Evolutionary conservation across 2,113 vertebrate genomes (phyloP).

Genomic region (Buteo buteo): DNA sequence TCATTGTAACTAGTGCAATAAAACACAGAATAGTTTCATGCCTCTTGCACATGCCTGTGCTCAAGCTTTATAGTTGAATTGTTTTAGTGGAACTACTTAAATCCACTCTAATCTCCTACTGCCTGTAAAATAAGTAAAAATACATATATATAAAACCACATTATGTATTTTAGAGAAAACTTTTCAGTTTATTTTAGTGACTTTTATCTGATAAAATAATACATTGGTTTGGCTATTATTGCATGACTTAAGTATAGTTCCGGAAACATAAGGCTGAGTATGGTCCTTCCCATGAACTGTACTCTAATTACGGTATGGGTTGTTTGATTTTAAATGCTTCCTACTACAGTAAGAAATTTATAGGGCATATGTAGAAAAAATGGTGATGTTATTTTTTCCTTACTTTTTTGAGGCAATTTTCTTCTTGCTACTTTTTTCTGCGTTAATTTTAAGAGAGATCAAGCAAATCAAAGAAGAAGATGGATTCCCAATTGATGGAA

Average conservation of each 20-base stretch:
- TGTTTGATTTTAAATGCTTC: conserved; percentile 10
- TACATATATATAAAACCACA: background rate
- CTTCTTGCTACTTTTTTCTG: background rate
- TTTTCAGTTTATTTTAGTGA: conserved; percentile 20
- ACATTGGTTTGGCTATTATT: background rate
- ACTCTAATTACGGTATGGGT: background rate
- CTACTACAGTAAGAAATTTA: background rate
- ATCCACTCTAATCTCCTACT: conserved; percentile 7
- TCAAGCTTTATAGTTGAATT: conserved; percentile 23
- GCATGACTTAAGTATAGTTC: background rate
- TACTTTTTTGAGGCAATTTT: background rate
- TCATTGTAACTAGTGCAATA: conserved; percentile 29
- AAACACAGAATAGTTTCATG: conserved; percentile 29
- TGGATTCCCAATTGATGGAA: background rate
- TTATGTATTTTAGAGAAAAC: background rate
- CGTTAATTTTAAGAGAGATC: background rate
- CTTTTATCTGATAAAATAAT: conserved; percentile 16
- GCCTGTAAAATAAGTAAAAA: conserved; percentile 33
- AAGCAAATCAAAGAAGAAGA: background rate
- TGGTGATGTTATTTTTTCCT: background rate
- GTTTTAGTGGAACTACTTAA: conserved; percentile 26
- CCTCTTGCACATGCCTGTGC: background rate
- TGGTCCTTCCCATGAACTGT: background rate
- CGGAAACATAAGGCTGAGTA: background rate
- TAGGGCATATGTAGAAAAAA: background rate